Base-by-base conservation (phyloP, 2,888 invertebrate species). In the Chrysomela aeneicollis region DNA sequence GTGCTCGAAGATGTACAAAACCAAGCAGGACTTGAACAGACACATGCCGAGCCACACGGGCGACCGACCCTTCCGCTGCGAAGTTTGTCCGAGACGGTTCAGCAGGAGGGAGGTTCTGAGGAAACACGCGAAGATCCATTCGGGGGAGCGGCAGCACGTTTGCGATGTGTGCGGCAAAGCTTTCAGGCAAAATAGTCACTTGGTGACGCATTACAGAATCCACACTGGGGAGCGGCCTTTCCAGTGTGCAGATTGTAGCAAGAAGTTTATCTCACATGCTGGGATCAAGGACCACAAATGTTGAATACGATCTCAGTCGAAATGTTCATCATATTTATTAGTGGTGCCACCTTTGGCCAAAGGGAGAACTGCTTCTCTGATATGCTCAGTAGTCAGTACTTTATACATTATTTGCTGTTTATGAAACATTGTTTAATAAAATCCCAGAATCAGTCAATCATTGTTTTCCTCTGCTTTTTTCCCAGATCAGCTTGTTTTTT, bases 111-210 rank as follows among this genome's bases (percentile, higher is more conserved):
- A 79, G 82, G 63, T 67, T 8, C 54, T 76, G 18, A 47, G 64
- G 12, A 68, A 68, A 19, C 77, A 77, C 51, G 54, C 62, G 12
- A 64, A 76, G 15, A 71, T 73, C 0, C 78, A 78, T 57, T 74
- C 77, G 6, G 74, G 74, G 42, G 75, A 74, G 46, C 74, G 72
- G 62, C 78, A 76, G n/a, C 74, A 73, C 58, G 63, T 63, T 30
- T 78, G 78, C 47, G 82, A 83, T 49, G 78, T 83, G 58, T 86
- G 86, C 63, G 81, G 80, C 2, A 86, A 84, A 69, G 80, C 83
- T 1, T 87, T 86, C 72, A 35, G 54, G 8, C 71, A 68, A 21
- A 71, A 64, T 83, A 74, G 79, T 81, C 64, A 68, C 8, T 54
- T 76, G 18, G 51, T 63, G 9, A 67, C 69, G 32, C 77, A 77